Percentiles rank a stretch among this genome's conserved stretches.
Conservation (phyloP, 2,113 vertebrate genomes). For the Ictalurus furcatus region DNA sequence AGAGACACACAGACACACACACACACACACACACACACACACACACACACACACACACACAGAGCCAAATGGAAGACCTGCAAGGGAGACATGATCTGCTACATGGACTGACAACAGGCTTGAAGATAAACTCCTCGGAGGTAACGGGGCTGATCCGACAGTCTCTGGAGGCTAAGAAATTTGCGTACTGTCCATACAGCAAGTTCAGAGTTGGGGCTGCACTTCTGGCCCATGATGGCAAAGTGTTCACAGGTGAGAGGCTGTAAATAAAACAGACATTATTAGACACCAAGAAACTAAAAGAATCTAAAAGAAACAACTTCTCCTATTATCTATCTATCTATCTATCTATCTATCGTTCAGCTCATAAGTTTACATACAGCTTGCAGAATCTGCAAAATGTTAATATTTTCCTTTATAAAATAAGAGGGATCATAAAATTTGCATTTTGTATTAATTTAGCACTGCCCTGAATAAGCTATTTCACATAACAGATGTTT, state of each 20-base stretch:
- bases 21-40: slow-evolving; percentile 9
- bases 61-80: slow-evolving; percentile 36
- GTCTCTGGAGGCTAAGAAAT: slow-evolving; percentile 76
- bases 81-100: slow-evolving; percentile 13
- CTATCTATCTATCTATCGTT: neutral
- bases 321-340: neutral
- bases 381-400: too few species aligned
- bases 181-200: slow-evolving; percentile 91
- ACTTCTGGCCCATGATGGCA: slow-evolving; percentile 73
- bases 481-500: too few species aligned
- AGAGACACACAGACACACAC: slow-evolving; percentile 11
- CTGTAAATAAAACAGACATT: neutral
- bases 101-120: neutral
- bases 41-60: slow-evolving; percentile 8
- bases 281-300: neutral
- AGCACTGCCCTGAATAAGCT: too few species aligned
- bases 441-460: too few species aligned
- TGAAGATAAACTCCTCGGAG: neutral
- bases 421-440: too few species aligned
- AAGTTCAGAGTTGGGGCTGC: slow-evolving; percentile 89
- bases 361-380: too few species aligned
- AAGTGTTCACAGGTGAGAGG: slow-evolving; percentile 82
- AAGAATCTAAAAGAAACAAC: neutral
- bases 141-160: slow-evolving; percentile 59
- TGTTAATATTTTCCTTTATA: too few species aligned